Evolutionary conservation across 1,140 invertebrate genomes (phyloP), one percentile per base, ranked within the genome.

Genomic region (Cecropterus lyciades): DNA sequence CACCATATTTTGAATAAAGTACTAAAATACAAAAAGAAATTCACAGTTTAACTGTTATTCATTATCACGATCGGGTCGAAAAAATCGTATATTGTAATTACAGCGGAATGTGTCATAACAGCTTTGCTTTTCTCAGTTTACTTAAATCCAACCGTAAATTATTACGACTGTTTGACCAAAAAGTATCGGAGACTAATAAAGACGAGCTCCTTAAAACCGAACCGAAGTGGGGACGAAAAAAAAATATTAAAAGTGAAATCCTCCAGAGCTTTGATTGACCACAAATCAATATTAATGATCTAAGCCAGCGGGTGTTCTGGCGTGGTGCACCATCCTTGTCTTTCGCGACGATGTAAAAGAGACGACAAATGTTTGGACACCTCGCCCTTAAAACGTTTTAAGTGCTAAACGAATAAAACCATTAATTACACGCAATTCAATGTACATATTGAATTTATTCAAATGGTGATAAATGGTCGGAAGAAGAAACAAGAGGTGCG

Each of bases 201-300:
- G 80, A 77, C 73, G 62, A 75, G 69, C 72, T 81, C 73, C 82
- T 79, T 83, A 81, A 84, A 85, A 79, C 74, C 73, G 62, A 77
- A 45, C 52, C 53, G 66, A 67, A 70, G 72, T 33, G 67, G 70
- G 67, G 72, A 77, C 69, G 84, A 88, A 87, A 91, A 90, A n/a
- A 90, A 81, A 81, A 84, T 79, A 89, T 88, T 86, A 89, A 92
- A 90, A 89, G 87, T 89, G 84, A 89, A 92, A 92, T 90, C 84
- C 87, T 86, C 82, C 64, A 85, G 78, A 79, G 75, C 82, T 88
- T 87, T 92, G 87, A 92, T 92, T 92, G 89, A 89, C 89, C 89
- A 92, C 89, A 92, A 92, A 92, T 92, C 89, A 92, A 90, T 89
- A 92, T 92, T 92, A 92, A 92, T 92, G 89, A 90, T 90, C 83